A percentile compares a stretch with the other conserved stretches of the same genome.
phyloP scores from a whole-genome alignment of 2,797 vertebrate genomes.

The Diplodus puntazzo region DNA sequence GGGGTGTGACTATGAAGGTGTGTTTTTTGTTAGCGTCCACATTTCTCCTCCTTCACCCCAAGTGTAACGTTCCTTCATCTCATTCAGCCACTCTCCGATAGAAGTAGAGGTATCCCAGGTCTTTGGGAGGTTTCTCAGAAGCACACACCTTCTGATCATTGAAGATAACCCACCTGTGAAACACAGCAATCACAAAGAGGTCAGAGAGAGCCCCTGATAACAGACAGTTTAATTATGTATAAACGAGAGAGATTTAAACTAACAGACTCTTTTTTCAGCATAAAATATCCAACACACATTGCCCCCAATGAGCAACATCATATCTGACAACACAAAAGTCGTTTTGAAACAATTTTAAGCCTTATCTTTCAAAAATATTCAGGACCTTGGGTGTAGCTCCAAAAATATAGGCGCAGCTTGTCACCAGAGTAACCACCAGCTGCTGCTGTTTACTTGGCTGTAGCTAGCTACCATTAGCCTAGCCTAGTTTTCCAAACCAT shows the following conservation, averaged over 20 bases:
- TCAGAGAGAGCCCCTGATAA: background rate
- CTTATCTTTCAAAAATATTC: too few species aligned
- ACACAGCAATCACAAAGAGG: background rate
- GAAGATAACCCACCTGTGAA: conserved; percentile 96
- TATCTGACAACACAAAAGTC: background rate
- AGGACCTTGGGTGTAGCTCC: too few species aligned
- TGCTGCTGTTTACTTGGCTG: too few species aligned
- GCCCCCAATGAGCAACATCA: background rate
- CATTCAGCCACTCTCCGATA: conserved; percentile 94
- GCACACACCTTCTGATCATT: conserved; percentile 99
- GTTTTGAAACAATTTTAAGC: background rate
- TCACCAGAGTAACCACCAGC: too few species aligned
- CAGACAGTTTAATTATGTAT: background rate
- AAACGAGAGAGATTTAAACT: background rate
- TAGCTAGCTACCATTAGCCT: too few species aligned
- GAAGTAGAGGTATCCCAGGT: conserved; percentile 99
- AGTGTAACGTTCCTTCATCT: conserved; percentile 57
- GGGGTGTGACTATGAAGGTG: conserved; percentile 56
- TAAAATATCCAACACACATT: background rate
- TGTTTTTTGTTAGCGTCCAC: conserved; percentile 59
- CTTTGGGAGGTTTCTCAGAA: conserved; percentile 99
- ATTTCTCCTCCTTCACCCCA: conserved; percentile 22
- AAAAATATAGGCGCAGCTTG: too few species aligned
- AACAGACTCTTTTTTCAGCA: background rate
- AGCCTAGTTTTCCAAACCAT: too few species aligned